Evolutionary conservation across 2,113 vertebrate genomes (phyloP), one percentile per base, ranked within the genome.

Genomic region (Hypomesus transpacificus): DNA sequence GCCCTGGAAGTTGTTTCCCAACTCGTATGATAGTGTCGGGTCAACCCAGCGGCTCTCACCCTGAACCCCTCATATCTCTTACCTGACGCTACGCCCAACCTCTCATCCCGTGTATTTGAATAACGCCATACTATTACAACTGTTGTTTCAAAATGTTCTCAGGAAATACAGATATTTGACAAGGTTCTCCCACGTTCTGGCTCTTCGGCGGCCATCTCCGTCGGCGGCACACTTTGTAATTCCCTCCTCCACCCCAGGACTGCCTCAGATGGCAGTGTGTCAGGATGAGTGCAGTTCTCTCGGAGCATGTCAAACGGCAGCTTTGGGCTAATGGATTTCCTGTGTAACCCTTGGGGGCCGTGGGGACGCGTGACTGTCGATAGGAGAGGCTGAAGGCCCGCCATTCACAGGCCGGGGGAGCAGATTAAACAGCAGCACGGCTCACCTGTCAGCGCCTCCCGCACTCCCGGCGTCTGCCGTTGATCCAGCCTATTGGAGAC

Each of bases 401-500:
- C 80, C 80, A 78, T 85, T 88, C 78, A 80, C 85, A 68, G 79
- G 75, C 56, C 75, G 62, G 4, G 61, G 70, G 61, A 77, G 79
- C 80, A 77, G 80, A 65, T 22, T 65, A 50, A 65, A 72, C 76
- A 69, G 59, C 18, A 82, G 69, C 82, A 72, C 77, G 73, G 80
- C 80, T 85, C 84, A 86, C 87, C 87, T 84, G 85, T 88, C 87
- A 87, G 62, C 24, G 57, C 75, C 76, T 80, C 70, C 78, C 16
- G 63, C 78, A 85, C 76, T 28, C 86, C 82, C 86, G 3, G 82
- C 18, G 71, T 77, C 76, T 69, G 75, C 81, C 82, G 86, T 89
- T 87, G 86, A 90, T 85, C 87, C 83, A 83, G 79, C 83, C 79
- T 85, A 86, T 86, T 88, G 85, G 82, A 87, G 73, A 80, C 75